phyloP scores from a whole-genome alignment of 2,797 vertebrate species.

The Centroberyx gerrardi region DNA sequence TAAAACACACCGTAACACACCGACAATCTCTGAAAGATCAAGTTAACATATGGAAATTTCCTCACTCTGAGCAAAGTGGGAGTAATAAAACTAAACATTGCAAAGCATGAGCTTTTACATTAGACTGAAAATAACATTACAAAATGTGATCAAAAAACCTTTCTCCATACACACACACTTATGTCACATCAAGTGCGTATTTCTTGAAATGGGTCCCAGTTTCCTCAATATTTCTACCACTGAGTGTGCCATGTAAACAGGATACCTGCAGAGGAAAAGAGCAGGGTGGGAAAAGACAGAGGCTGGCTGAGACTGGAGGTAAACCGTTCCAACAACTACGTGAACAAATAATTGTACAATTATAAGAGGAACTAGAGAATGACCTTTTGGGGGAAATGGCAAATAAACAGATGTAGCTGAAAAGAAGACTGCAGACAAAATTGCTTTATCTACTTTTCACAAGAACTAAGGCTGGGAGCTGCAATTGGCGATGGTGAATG shows the following conservation, averaged over 20 bases:
- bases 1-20: not conserved
- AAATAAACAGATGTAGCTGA: conserved; percentile 49
- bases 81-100: not conserved
- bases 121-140: conserved; percentile 53
- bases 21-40: conserved; percentile 6
- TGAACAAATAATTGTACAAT: conserved; percentile 60
- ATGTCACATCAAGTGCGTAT: conserved; percentile 47
- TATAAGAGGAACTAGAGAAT: conserved; percentile 49
- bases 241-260: conserved; percentile 81
- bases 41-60: not conserved
- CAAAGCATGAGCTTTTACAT: not conserved
- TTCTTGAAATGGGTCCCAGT: conserved; percentile 66
- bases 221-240: conserved; percentile 74
- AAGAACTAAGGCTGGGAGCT: conserved; percentile 25
- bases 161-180: conserved; percentile 23
- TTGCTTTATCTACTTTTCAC: conserved; percentile 9
- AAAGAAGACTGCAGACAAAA: conserved; percentile 53
- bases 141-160: conserved; percentile 46
- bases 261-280: conserved; percentile 82
- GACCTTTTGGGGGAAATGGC: conserved; percentile 11
- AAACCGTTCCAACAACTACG: conserved; percentile 53
- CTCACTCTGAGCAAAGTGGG: not conserved
- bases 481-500: conserved; percentile 27
- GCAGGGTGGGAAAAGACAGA: conserved; percentile 75
- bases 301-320: conserved; percentile 47